phyloP scores from a whole-genome alignment of 2,113 vertebrate species.

The Tenebrosternarchus preto region DNA sequence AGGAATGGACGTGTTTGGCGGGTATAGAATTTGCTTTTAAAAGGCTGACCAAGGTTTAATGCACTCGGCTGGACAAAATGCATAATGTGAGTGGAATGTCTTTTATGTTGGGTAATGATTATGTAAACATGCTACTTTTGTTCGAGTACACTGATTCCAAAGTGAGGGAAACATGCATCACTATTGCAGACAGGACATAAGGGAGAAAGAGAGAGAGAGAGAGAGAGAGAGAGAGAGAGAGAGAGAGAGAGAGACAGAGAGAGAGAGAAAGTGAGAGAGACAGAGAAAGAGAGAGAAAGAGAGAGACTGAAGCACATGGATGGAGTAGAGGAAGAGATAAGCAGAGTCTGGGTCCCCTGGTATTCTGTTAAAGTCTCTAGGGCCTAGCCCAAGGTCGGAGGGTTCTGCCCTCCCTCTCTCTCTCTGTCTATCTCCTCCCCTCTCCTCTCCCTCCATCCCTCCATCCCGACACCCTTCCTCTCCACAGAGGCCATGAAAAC shows the following conservation, averaged over 20 bases:
- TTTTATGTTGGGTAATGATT: not conserved
- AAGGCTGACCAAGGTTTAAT: conserved; percentile 2
- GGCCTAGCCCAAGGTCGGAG: conserved; percentile 74
- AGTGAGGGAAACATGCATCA: not conserved
- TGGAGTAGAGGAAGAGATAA: conserved; percentile 78
- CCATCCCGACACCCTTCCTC: conserved; percentile 72
- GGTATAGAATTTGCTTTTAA: conserved; percentile 4
- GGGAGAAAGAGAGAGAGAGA: conserved; percentile 67
- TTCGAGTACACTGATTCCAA: not conserved
- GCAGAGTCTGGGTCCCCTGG: conserved; percentile 71
- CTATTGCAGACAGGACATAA: not conserved
- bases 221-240: conserved; percentile 70
- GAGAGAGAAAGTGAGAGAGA: conserved; percentile 77
- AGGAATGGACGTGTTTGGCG: conserved; percentile 53
- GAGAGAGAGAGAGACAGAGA: conserved; percentile 61
- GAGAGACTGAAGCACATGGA: conserved; percentile 60
- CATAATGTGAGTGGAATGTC: not conserved
- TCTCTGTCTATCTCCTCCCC: conserved; percentile 68
- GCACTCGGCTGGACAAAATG: conserved; percentile 4
- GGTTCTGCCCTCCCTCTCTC: conserved; percentile 66
- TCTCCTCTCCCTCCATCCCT: conserved; percentile 67
- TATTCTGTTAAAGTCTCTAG: conserved; percentile 69
- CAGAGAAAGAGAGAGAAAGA: conserved; percentile 70
- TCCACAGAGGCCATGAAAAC: conserved; percentile 76
- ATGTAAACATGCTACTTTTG: not conserved